phyloP scores from a whole-genome alignment of 2,113 vertebrate species.

The Phrynocephalus versicolor region DNA sequence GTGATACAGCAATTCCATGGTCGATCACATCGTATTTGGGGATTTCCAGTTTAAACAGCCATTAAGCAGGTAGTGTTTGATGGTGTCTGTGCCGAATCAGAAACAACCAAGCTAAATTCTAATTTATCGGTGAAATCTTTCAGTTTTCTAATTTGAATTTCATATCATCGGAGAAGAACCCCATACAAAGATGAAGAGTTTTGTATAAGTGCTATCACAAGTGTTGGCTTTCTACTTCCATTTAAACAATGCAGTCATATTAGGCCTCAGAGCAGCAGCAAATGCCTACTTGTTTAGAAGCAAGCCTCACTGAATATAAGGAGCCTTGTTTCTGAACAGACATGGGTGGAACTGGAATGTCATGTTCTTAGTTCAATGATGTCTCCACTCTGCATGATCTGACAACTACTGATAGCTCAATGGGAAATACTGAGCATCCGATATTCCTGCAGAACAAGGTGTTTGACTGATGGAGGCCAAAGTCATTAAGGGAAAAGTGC shows the following conservation, averaged over 20 bases:
- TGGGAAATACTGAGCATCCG: constrained; percentile 56
- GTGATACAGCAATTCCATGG: too few relatives aligned
- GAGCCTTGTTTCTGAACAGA: not conserved
- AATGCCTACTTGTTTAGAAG: not conserved
- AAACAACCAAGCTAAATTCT: not conserved
- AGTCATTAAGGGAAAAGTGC: not conserved
- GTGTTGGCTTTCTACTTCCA: not conserved
- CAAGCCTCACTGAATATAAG: not conserved
- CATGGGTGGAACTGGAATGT: not conserved
- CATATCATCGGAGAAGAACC: not conserved
- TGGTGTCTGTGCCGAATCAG: not conserved
- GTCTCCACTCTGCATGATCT: constrained; percentile 48
- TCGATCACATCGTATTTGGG: too few relatives aligned
- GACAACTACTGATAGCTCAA: constrained; percentile 56
- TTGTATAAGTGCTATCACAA: not conserved
- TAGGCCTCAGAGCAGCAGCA: too few relatives aligned
- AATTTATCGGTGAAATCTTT: not conserved
- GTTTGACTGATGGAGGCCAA: constrained; percentile 29
- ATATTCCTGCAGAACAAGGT: constrained; percentile 54
- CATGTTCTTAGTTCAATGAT: not conserved
- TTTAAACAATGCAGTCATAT: not conserved
- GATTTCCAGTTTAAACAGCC: not conserved
- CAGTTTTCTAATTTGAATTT: too few relatives aligned
- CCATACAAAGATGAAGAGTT: not conserved
- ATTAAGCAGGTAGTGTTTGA: not conserved